These are phyloP conservation scores for Stictocephala bisonia DNA, from an alignment of 2,888 invertebrate genomes.

Conservation along the genomic window DNA sequence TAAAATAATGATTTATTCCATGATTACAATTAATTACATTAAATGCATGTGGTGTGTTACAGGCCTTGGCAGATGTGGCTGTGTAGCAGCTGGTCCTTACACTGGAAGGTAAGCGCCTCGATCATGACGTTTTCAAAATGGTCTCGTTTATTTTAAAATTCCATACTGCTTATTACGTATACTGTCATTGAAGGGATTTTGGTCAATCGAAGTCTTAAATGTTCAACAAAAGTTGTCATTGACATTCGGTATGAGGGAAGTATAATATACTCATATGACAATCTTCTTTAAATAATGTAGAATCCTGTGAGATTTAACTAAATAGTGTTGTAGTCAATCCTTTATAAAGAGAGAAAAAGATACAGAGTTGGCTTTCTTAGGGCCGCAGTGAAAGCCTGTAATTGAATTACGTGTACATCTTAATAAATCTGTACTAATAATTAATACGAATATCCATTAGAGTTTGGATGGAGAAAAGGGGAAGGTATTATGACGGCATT, in stretches of 20 bases:
- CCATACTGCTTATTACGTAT: neutral
- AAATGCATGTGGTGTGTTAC: neutral
- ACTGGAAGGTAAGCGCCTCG: constrained; percentile 39
- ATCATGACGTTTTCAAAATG: neutral
- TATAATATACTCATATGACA: no score
- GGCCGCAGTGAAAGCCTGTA: neutral
- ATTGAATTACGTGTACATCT: neutral
- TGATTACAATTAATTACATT: neutral
- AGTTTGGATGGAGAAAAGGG: no score
- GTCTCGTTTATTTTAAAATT: neutral
- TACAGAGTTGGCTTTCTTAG: neutral
- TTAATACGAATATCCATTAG: no score
- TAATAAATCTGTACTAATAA: no score
- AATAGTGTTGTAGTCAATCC: no score
- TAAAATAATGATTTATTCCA: no score
- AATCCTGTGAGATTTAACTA: no score
- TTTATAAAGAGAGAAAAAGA: no score
- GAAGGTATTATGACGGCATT: no score
- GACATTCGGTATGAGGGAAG: no score
- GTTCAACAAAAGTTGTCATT: neutral
- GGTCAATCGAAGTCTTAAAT: neutral
- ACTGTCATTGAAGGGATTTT: neutral
- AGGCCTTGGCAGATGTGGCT: constrained; percentile 40
- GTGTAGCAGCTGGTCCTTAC: constrained; percentile 43
- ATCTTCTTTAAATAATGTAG: no score